phyloP scores from a whole-genome alignment of 1,140 invertebrate genomes.

The Wasmannia auropunctata region DNA sequence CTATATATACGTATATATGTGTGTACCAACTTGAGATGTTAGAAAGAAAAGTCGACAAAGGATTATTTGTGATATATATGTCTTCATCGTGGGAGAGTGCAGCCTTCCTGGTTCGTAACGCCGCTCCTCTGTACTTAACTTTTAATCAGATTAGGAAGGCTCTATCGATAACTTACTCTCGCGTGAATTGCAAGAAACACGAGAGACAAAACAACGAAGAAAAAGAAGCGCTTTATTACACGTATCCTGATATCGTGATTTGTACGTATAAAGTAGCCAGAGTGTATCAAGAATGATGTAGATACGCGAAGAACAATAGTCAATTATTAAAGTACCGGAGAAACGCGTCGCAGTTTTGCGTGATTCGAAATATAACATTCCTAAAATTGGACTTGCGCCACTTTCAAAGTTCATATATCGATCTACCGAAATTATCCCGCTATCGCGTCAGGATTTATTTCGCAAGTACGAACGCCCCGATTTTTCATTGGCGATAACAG shows the following conservation, averaged over 20 bases:
- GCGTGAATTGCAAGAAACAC: conserved; percentile 14
- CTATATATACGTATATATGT: not conserved
- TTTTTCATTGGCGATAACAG: conserved; percentile 22
- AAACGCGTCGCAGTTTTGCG: not conserved
- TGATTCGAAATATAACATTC: not conserved
- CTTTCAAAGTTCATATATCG: conserved; percentile 25
- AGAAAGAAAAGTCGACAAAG: not conserved
- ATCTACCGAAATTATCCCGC: conserved; percentile 10
- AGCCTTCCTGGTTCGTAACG: conserved; percentile 12
- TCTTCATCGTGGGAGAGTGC: not conserved
- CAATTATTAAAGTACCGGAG: not conserved
- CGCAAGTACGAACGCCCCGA: not conserved
- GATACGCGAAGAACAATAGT: not conserved
- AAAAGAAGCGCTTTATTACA: not conserved
- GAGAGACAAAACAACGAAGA: not conserved
- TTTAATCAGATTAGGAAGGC: conserved; percentile 43
- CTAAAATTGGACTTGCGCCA: conserved; percentile 7
- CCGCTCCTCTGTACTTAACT: conserved; percentile 26
- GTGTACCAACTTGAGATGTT: not conserved
- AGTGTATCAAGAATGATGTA: not conserved
- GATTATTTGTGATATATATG: conserved; percentile 32
- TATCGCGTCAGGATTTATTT: conserved; percentile 18
- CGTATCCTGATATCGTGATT: not conserved
- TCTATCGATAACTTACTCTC: conserved; percentile 36
- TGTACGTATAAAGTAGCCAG: not conserved